A percentile compares a stretch with the other conserved stretches of the same genome.
These are phyloP conservation scores for Drosophila insularis DNA, from an alignment of 1,140 invertebrate genomes.

Conservation along the genomic window DNA sequence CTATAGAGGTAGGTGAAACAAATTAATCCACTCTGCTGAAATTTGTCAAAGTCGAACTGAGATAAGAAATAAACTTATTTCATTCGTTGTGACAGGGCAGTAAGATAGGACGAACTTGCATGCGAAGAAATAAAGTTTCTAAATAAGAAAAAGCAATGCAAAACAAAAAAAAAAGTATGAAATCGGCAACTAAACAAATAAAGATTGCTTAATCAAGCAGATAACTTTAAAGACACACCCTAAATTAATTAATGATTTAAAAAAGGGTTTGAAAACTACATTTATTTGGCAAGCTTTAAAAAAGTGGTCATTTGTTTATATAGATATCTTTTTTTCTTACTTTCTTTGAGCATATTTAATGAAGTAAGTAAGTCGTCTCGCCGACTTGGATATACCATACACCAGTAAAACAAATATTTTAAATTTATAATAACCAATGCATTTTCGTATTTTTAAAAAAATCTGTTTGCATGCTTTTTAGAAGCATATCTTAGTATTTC, in stretches of 20 bases:
- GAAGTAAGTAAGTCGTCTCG: no score
- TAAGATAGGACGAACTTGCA: not conserved
- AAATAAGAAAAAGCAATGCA: not conserved
- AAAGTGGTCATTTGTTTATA: no score
- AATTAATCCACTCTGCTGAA: conserved; percentile 71
- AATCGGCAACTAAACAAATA: conserved; percentile 10
- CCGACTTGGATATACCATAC: no score
- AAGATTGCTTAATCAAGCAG: not conserved
- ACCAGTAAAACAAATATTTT: no score
- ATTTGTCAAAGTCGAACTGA: conserved; percentile 61
- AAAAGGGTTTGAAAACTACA: not conserved
- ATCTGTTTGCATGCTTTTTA: no score
- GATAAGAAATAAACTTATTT: conserved; percentile 33
- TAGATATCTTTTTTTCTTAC: no score
- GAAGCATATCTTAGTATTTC: no score
- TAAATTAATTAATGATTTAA: not conserved
- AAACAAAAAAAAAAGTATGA: no score
- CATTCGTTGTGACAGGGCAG: conserved; percentile 43
- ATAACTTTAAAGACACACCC: not conserved
- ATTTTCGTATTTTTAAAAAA: no score
- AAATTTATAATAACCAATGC: no score
- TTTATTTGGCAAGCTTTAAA: no score
- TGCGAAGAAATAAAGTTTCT: conserved; percentile 23
- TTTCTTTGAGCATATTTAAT: no score
- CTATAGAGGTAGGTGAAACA: conserved; percentile 54